phyloP scores from a whole-genome alignment of 2,888 invertebrate species.

The Leptopilina drosophilae region DNA sequence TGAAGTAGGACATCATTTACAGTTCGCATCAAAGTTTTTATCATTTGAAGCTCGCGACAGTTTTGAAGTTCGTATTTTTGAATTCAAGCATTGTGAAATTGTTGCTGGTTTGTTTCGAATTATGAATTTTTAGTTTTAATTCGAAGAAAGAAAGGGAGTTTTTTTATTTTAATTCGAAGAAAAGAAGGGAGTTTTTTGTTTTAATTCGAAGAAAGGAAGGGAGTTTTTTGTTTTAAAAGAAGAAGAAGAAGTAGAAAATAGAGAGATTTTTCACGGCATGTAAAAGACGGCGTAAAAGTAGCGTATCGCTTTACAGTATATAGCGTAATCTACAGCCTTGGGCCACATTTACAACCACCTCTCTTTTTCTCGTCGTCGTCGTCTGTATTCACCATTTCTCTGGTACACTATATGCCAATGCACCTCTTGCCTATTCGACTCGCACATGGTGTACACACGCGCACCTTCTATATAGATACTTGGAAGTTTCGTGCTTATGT shows the following conservation, averaged over 20 bases:
- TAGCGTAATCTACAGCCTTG: conserved; percentile 67
- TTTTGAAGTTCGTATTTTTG: too few relatives aligned
- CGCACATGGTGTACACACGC: conserved; percentile 42
- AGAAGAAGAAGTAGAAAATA: conserved; percentile 44
- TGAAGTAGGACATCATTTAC: too few relatives aligned
- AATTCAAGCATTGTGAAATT: too few relatives aligned
- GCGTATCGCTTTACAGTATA: conserved; percentile 62
- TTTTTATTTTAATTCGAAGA: too few relatives aligned
- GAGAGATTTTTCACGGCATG: conserved; percentile 48
- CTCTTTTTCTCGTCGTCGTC: conserved; percentile 4
- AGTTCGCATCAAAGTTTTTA: too few relatives aligned
- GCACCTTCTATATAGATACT: conserved; percentile 26
- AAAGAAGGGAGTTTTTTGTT: too few relatives aligned
- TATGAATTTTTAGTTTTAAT: too few relatives aligned
- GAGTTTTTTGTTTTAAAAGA: neutral
- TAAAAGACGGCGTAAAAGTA: conserved; percentile 40
- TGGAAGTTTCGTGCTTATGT: conserved; percentile 37
- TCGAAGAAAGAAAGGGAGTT: too few relatives aligned
- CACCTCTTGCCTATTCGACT: conserved; percentile 38
- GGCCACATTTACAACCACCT: conserved; percentile 66
- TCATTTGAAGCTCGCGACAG: too few relatives aligned
- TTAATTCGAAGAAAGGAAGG: too few relatives aligned
- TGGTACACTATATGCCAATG: neutral
- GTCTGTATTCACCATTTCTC: neutral
- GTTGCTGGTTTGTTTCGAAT: too few relatives aligned